Evolutionary conservation across 2,113 vertebrate genomes (phyloP).

Genomic region (Recurvirostra avosetta): DNA sequence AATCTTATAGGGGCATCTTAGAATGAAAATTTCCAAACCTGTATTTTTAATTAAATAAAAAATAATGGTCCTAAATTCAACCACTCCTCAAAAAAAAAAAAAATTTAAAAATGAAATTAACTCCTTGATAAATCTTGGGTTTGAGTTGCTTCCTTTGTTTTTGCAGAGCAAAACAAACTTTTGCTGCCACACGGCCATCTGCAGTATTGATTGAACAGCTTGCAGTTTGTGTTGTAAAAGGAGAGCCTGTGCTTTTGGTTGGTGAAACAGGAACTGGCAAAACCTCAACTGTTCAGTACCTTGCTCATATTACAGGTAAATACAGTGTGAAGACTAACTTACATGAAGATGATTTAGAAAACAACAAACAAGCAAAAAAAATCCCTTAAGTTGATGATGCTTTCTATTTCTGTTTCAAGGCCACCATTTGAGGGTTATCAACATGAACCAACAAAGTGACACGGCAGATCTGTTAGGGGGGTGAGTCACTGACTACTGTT

Average conservation of each 20-base stretch:
- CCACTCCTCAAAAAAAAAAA: not conserved
- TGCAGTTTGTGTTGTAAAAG: slow-evolving; percentile 86
- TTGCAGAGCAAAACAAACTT: slow-evolving; percentile 81
- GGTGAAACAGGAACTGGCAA: slow-evolving; percentile 97
- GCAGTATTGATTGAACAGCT: slow-evolving; percentile 91
- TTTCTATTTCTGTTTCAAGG: slow-evolving; percentile 73
- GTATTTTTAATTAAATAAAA: not conserved
- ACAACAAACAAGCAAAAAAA: not conserved
- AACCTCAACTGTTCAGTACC: slow-evolving; percentile 92
- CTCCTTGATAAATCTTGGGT: not conserved
- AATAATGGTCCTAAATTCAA: not conserved
- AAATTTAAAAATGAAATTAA: not conserved
- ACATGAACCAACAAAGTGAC: slow-evolving; percentile 99
- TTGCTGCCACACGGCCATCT: slow-evolving; percentile 91
- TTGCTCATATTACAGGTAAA: slow-evolving; percentile 88
- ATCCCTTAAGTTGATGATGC: not conserved
- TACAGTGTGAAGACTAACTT: not conserved
- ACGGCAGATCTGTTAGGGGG: slow-evolving; percentile 94
- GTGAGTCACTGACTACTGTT: slow-evolving; percentile 72
- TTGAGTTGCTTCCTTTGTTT: not conserved
- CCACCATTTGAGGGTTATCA: slow-evolving; percentile 86
- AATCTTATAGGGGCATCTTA: not conserved
- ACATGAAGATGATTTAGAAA: not conserved
- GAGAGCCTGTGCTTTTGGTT: slow-evolving; percentile 90
- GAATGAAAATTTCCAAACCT: not conserved